Evolutionary conservation across 2,888 invertebrate species (phyloP), one percentile per base, ranked within the genome.

Genomic region (Spatulosminthurus flaviceps): DNA sequence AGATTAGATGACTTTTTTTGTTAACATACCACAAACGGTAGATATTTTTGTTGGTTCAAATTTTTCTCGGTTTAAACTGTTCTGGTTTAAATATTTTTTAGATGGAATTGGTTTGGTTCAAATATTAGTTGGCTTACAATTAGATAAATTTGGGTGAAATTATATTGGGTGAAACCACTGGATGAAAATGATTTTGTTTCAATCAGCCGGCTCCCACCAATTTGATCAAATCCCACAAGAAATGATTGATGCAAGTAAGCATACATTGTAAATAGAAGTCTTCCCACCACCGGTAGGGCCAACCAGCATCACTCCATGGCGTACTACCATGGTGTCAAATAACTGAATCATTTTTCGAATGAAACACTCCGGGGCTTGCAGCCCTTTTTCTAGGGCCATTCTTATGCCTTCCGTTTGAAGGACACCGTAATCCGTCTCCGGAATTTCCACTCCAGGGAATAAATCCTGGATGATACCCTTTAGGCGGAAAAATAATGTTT

Each of bases 291-390:
- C 95, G 0, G 95, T 95, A 0, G 95, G 95, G 0, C 96, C 96
- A 0, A 96, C 95, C 81, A 95, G 88, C 95, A 96, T 96, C 0
- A 96, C 95, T 1, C 96, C 96, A 91, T 96, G 95, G 22, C 96
- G 90, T 1, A 96, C 95, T 83, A 93, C 92, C 94, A 96, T 94
- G 0, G 95, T 96, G 87, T 96, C 96, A 86, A 94, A 94, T 13
- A 96, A 88, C 87, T 96, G 95, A 82, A 96, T 94, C 22, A 93
- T 91, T 89, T 95, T 94, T 64, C 89, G 89, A 51, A 93, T 90
- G 87, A 93, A 92, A 85, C 90, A 90, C 0, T 86, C 83, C 83
- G 93, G 92, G 0, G 92, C 88, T 87, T 95, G 94, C 4, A 93
- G 88, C 82, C 91, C 92, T 24, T 89, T 89, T 4, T 90, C 89